Evolutionary conservation across 2,888 invertebrate species (phyloP).

Genomic region (Synanthedon myopaeformis): DNA sequence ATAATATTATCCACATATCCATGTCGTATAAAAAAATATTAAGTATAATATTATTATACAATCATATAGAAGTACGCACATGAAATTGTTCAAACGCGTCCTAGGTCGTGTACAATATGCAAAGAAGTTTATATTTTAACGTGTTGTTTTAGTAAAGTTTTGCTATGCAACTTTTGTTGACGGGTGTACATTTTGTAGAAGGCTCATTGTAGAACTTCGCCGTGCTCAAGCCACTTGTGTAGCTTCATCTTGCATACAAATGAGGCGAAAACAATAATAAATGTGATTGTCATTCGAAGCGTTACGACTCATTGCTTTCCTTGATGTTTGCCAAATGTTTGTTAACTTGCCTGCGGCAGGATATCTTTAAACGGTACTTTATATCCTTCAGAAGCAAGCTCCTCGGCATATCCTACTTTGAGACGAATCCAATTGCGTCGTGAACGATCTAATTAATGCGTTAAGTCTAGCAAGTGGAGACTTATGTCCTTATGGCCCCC

Average conservation of each 20-base stretch:
- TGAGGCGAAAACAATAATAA: conserved; percentile 26
- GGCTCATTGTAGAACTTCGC: neutral
- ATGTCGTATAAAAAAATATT: too few relatives aligned
- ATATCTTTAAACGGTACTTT: neutral
- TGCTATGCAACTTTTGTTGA: neutral
- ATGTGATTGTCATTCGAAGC: conserved; percentile 21
- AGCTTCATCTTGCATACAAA: conserved; percentile 34
- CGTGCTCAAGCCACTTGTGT: conserved; percentile 14
- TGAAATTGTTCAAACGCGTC: neutral
- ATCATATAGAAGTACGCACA: neutral
- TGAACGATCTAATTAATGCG: too few relatives aligned
- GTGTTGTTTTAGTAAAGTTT: too few relatives aligned
- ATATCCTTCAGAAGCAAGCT: too few relatives aligned
- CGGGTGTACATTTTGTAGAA: neutral
- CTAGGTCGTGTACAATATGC: neutral
- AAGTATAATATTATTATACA: too few relatives aligned
- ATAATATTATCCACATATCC: too few relatives aligned
- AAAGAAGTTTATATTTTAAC: neutral
- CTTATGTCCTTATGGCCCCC: neutral
- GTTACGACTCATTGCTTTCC: conserved; percentile 17
- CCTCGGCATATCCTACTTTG: neutral
- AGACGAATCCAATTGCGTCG: neutral
- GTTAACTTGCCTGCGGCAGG: neutral
- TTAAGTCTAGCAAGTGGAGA: neutral
- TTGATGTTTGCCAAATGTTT: conserved; percentile 2